Conservation (phyloP, 2,113 vertebrate genomes). For the Erythrolamprus reginae region DNA sequence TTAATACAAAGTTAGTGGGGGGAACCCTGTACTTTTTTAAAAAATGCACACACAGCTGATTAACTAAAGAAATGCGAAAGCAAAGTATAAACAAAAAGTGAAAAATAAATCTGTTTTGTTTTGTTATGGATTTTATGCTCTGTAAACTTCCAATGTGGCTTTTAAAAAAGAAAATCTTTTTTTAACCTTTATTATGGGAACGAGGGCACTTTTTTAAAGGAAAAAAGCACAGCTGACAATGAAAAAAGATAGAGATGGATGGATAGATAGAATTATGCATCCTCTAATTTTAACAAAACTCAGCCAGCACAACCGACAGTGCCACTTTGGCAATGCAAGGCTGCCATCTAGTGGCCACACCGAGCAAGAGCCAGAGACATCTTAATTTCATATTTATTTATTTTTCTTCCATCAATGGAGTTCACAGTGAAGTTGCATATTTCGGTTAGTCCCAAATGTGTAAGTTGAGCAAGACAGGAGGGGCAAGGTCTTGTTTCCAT, state of each 20-base stretch:
- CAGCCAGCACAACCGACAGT: background rate
- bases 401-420: background rate
- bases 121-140: background rate
- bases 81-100: background rate
- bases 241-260: background rate
- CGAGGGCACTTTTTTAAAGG: background rate
- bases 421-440: background rate
- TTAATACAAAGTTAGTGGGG: background rate
- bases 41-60: background rate
- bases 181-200: background rate
- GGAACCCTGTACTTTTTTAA: background rate
- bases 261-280: background rate
- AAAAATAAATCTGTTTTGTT: background rate
- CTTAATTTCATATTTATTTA: background rate
- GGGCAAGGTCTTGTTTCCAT: background rate
- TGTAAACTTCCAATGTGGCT: background rate
- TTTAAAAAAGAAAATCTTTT: background rate
- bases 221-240: background rate
- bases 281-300: no score
- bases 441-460: background rate
- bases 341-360: conserved; percentile 71
- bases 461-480: background rate
- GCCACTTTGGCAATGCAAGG: conserved; percentile 47
- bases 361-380: background rate
- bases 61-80: background rate